These are phyloP conservation scores for Gnathonemus echidnorhynchus DNA, from an alignment of 2,113 vertebrate genomes.

Conservation along the genomic window DNA sequence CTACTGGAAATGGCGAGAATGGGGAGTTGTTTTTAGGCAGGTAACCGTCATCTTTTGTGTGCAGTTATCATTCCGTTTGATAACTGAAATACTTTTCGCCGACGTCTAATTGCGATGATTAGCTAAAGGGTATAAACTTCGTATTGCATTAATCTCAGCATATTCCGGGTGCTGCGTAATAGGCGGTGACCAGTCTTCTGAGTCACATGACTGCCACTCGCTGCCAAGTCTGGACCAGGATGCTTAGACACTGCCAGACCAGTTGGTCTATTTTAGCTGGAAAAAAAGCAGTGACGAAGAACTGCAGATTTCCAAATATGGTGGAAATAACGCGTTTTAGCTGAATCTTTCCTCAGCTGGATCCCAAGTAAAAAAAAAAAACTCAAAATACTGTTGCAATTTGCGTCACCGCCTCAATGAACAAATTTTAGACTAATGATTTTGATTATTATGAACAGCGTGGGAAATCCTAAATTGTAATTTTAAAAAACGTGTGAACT, in stretches of 20 bases:
- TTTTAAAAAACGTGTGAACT: neutral
- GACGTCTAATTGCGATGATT: neutral
- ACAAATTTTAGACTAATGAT: conserved; percentile 40
- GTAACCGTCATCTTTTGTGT: neutral
- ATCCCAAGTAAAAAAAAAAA: neutral
- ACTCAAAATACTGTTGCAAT: conserved; percentile 16
- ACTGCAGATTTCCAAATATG: conserved; percentile 53
- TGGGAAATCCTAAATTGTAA: conserved; percentile 24
- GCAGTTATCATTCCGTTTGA: neutral
- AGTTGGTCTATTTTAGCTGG: conserved; percentile 7
- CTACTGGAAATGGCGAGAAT: neutral
- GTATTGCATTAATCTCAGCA: neutral
- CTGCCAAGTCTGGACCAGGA: conserved; percentile 15
- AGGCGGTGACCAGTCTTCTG: neutral
- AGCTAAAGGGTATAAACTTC: neutral
- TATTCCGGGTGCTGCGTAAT: neutral
- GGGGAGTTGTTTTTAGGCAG: neutral
- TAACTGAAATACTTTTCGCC: neutral
- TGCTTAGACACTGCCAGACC: neutral
- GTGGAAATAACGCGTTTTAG: conserved; percentile 22
- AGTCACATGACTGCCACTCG: conserved; percentile 39
- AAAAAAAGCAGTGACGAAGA: conserved; percentile 14
- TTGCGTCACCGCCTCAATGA: conserved; percentile 51
- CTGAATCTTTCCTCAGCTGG: neutral
- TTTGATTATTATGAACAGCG: neutral